Base-by-base conservation (phyloP, 2,888 invertebrate species). In the Therioaphis trifolii region DNA sequence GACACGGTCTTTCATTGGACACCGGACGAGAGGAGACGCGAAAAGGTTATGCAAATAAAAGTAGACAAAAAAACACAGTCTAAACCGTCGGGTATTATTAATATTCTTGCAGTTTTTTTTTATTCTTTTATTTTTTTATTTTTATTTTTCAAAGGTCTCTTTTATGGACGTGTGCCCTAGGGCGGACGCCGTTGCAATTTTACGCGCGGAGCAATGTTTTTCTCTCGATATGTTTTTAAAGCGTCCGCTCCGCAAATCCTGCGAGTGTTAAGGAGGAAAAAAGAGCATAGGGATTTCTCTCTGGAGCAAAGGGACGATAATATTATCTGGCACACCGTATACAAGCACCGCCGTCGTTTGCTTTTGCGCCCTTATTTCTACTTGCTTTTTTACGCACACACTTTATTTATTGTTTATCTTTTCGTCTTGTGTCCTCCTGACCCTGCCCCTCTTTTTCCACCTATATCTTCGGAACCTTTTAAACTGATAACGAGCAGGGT, bases 381-480 rank as follows among this genome's bases (percentile, higher is more conserved):
- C 79, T 52, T n/a, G 35, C 18, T 74, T 75, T 58, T 75, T 58
- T 66, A 58, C 63, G n/a, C 49, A 18, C 21, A 29, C 58, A 4
- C 58, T 21, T 43, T 80, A 63, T 80, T 80, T 80, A 80, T 80
- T 80, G 80, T 80, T 72, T 80, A 80, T 80, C 49, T 80, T 80
- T 63, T 71, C 72, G 61, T 72, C 61, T 71, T 71, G 27, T 46
- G 61, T 24, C 43, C 35, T 29, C 18, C 15, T n/a, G n/a, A n/a
- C n/a, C n/a, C n/a, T n/a, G n/a, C n/a, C n/a, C n/a, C n/a, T n/a
- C n/a, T n/a, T n/a, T 0, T 49, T 1, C 12, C 24, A 12, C 49
- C 24, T 12, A 18, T 35, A 5, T 52, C 58, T 43, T 49, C 18
- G 18, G 46, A 61, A 72, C 72, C 71, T 80, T 72, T 80, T 80